These are phyloP conservation scores for Aptenodytes forsteri DNA, from an alignment of 2,113 vertebrate genomes.

Conservation along the genomic window DNA sequence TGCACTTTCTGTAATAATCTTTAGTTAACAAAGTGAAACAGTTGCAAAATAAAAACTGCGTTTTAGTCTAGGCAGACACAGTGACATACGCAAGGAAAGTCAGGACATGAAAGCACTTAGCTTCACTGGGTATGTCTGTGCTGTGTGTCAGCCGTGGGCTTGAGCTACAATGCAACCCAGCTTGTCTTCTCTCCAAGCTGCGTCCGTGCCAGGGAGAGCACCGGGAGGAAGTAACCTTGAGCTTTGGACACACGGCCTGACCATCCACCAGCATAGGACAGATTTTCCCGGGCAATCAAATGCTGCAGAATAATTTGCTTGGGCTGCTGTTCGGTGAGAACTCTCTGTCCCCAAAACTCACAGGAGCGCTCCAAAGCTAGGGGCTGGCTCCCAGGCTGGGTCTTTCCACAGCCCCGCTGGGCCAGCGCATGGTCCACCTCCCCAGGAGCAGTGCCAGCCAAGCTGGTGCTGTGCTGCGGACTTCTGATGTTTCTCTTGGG, in stretches of 20 bases:
- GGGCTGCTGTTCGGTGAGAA: not conserved
- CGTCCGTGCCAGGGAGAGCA: not conserved
- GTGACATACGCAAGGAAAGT: not conserved
- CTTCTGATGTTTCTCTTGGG: not conserved
- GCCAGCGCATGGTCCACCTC: fast-evolving
- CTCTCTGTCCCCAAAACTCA: not conserved
- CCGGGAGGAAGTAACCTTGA: not conserved
- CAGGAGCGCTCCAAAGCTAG: not conserved
- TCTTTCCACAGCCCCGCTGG: fast-evolving
- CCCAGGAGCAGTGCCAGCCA: not conserved
- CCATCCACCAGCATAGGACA: not conserved
- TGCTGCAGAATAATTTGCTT: not conserved
- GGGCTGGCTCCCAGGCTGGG: not conserved
- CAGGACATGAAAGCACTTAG: not conserved
- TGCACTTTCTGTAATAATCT: conserved; percentile 51
- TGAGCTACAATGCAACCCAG: not conserved
- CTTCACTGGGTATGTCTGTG: fast-evolving
- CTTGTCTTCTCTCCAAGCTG: not conserved
- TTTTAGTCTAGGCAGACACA: not conserved
- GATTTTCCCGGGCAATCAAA: not conserved
- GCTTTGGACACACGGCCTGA: not conserved
- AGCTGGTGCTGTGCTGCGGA: not conserved
- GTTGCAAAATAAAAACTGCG: not conserved
- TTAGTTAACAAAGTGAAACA: conserved; percentile 1
- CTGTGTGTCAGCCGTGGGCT: not conserved